A percentile compares a stretch with the other conserved stretches of the same genome.
These are phyloP conservation scores for Desoria tigrina DNA, from an alignment of 2,888 invertebrate species.

Conservation along the genomic window DNA sequence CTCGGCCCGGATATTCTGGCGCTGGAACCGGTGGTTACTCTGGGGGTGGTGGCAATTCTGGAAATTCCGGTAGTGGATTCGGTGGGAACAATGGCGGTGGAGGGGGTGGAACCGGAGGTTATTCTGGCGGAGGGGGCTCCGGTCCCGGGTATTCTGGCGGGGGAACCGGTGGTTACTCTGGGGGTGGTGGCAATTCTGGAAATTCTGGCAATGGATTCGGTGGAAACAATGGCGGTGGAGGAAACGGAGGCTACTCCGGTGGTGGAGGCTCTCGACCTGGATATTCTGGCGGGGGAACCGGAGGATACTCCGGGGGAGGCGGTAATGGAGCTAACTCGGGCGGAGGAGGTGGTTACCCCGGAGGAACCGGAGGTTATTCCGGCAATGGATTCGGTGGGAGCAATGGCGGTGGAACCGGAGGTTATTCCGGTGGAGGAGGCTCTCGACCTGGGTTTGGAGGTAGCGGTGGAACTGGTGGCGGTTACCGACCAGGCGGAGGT, in stretches of 20 bases:
- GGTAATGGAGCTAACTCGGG: slow-evolving; percentile 2
- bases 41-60: slow-evolving; percentile 15
- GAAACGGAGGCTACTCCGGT: neutral
- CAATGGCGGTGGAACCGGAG: neutral
- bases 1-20: slow-evolving; percentile 5
- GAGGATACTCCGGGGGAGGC: slow-evolving; percentile 13
- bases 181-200: slow-evolving; percentile 11
- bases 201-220: neutral
- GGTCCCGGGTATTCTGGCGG: slow-evolving; percentile 11
- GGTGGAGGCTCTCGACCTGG: slow-evolving; percentile 2
- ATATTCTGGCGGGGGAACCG: neutral
- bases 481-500: neutral
- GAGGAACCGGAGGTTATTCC: neutral
- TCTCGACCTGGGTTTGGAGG: neutral
- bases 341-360: neutral
- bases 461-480: neutral
- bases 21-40: too few relatives aligned
- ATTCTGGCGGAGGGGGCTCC: slow-evolving; percentile 5
- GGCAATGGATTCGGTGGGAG: neutral
- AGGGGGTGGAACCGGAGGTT: slow-evolving; percentile 5
- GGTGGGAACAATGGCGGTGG: slow-evolving; percentile 8
- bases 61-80: neutral
- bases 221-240: slow-evolving; percentile 5
- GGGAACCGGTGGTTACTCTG: neutral
- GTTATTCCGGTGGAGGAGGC: slow-evolving; percentile 9